Percentiles rank a stretch among this genome's conserved stretches.
phyloP scores from a whole-genome alignment of 2,888 invertebrate genomes.

The Coenonympha glycerion region DNA sequence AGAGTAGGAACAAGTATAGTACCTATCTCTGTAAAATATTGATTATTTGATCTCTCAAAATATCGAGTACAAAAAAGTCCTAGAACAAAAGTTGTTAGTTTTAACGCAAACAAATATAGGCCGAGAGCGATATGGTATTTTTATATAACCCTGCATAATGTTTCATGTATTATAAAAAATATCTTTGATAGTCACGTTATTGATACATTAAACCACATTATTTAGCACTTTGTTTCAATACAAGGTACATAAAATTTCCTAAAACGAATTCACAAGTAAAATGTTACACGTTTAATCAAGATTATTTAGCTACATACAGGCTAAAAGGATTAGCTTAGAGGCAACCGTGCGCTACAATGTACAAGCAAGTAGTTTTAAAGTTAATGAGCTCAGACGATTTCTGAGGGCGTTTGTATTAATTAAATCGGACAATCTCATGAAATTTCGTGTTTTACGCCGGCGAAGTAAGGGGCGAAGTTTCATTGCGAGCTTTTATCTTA shows the following conservation, averaged over 20 bases:
- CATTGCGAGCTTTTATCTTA: conserved; percentile 71
- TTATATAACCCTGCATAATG: too few species aligned
- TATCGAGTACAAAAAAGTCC: too few species aligned
- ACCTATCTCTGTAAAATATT: too few species aligned
- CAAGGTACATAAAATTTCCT: conserved; percentile 28
- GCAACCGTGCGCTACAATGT: conserved; percentile 5
- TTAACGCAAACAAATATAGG: too few species aligned
- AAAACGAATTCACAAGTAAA: conserved; percentile 9
- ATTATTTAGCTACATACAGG: conserved; percentile 16
- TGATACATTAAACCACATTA: neutral
- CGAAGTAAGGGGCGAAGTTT: conserved; percentile 65
- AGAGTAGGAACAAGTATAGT: too few species aligned
- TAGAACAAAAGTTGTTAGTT: too few species aligned
- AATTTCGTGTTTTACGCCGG: conserved; percentile 59
- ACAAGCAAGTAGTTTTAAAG: conserved; percentile 27
- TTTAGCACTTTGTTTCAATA: neutral
- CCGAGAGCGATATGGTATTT: too few species aligned
- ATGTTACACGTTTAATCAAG: conserved; percentile 18
- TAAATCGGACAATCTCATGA: conserved; percentile 62
- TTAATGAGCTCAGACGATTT: conserved; percentile 32
- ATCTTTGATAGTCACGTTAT: too few species aligned
- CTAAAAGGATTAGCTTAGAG: conserved; percentile 21
- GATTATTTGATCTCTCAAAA: too few species aligned
- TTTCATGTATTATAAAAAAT: too few species aligned
- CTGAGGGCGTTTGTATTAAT: conserved; percentile 60